Evolutionary conservation across 2,113 vertebrate species (phyloP).

Genomic region (Asarcornis scutulata): DNA sequence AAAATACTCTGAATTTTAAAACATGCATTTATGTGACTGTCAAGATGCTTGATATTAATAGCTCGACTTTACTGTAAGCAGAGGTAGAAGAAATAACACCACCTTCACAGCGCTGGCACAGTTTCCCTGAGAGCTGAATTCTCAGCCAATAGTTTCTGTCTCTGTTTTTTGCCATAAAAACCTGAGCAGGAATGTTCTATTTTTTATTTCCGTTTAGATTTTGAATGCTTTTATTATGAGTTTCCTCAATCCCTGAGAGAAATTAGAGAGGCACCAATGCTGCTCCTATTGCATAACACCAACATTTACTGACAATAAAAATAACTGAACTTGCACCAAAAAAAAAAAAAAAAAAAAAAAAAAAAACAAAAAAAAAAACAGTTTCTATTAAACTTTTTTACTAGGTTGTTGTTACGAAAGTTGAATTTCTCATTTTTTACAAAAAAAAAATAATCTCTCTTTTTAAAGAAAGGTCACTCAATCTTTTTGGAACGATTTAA

Average conservation of each 20-base stretch:
- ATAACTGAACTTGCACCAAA: slow-evolving; percentile 28
- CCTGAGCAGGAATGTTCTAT: not conserved
- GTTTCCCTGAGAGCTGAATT: not conserved
- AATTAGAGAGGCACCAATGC: slow-evolving; percentile 23
- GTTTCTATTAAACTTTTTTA: slow-evolving; percentile 45
- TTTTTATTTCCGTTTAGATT: slow-evolving; percentile 21
- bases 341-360: slow-evolving; percentile 22
- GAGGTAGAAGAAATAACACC: slow-evolving; percentile 41
- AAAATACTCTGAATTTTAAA: slow-evolving; percentile 40
- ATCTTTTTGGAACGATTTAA: slow-evolving; percentile 63
- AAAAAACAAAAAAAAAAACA: slow-evolving; percentile 12
- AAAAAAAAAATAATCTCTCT: not conserved
- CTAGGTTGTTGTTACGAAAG: slow-evolving; percentile 12
- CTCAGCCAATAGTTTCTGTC: not conserved
- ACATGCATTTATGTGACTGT: slow-evolving; percentile 8
- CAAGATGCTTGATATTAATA: slow-evolving; percentile 43
- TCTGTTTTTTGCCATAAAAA: not conserved
- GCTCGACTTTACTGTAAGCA: slow-evolving; percentile 43
- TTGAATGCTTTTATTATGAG: slow-evolving; percentile 14
- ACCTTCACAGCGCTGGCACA: slow-evolving; percentile 12
- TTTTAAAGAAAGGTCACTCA: slow-evolving; percentile 59
- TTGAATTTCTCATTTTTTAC: slow-evolving; percentile 42
- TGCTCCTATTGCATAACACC: slow-evolving; percentile 24
- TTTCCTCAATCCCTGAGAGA: slow-evolving; percentile 8
- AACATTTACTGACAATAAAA: slow-evolving; percentile 35